Evolutionary conservation across 1,140 invertebrate species (phyloP).

Genomic region (Heliconius hermathena): DNA sequence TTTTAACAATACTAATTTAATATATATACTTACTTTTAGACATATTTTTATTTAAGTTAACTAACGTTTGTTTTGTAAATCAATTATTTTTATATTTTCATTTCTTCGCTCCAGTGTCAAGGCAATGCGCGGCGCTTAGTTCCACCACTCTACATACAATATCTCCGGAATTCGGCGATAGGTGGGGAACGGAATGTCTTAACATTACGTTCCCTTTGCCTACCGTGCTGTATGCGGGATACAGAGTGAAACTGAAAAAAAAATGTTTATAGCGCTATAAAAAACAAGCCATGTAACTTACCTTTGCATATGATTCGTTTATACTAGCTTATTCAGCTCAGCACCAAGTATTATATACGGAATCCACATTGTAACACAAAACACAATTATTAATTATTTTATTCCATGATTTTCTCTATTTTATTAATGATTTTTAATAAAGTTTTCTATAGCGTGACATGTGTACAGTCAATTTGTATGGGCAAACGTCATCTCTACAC

Average conservation of each 20-base stretch:
- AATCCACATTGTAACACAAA: constrained; percentile 16
- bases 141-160: too few species aligned
- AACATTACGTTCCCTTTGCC: too few species aligned
- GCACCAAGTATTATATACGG: constrained; percentile 22
- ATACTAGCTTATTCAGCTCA: constrained; percentile 36
- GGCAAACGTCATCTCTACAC: constrained; percentile 35
- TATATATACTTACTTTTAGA: too few species aligned
- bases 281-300: constrained; percentile 19
- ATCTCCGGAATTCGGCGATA: too few species aligned
- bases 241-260: too few species aligned
- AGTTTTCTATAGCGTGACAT: constrained; percentile 34
- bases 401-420: constrained; percentile 16
- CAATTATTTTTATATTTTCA: not conserved
- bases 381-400: not conserved
- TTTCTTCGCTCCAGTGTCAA: too few species aligned
- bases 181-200: too few species aligned
- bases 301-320: constrained; percentile 38
- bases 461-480: not conserved
- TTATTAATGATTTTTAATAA: constrained; percentile 28
- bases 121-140: too few species aligned
- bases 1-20: too few species aligned
- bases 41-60: not conserved
- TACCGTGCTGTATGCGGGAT: too few species aligned
- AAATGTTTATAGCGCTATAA: constrained; percentile 1
- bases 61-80: not conserved